phyloP scores from a whole-genome alignment of 1,140 invertebrate genomes.

The Drosophila arizonae region DNA sequence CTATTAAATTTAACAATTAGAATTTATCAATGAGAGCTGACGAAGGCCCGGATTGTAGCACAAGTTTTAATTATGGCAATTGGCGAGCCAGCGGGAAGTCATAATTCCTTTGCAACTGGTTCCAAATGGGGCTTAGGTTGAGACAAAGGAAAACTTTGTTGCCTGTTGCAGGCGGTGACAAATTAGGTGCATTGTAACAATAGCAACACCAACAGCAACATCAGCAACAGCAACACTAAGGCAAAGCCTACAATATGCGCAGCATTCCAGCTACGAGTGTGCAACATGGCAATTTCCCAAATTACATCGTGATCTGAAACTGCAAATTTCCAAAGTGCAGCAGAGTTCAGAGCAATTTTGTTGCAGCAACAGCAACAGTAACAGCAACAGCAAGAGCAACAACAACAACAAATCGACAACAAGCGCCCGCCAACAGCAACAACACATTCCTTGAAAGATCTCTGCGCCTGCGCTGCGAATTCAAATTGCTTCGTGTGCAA shows the following conservation, averaged over 20 bases:
- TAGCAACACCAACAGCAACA: conserved; percentile 37
- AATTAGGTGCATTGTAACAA: conserved; percentile 57
- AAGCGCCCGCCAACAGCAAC: conserved; percentile 55
- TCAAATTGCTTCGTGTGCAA: conserved; percentile 82
- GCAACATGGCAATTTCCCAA: conserved; percentile 81
- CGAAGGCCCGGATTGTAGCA: conserved; percentile 12
- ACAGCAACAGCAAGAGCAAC: conserved; percentile 54
- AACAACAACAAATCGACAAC: conserved; percentile 72
- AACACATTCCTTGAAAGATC: conserved; percentile 69
- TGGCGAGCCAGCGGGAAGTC: conserved; percentile 56
- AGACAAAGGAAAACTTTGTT: conserved; percentile 33
- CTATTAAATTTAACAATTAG: conserved; percentile 83
- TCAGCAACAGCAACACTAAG: conserved; percentile 6
- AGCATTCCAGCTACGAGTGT: conserved; percentile 45
- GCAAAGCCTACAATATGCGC: conserved; percentile 28
- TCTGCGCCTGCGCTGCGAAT: conserved; percentile 62
- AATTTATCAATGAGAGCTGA: conserved; percentile 74
- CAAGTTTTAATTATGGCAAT: conserved; percentile 69
- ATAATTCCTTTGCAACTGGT: conserved; percentile 51
- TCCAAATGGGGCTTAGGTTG: neutral
- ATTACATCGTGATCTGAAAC: conserved; percentile 82
- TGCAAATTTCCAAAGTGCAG: conserved; percentile 79
- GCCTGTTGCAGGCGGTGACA: conserved; percentile 55
- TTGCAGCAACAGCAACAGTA: conserved; percentile 32
- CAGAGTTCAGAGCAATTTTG: conserved; percentile 82